phyloP scores from a whole-genome alignment of 2,113 vertebrate genomes.

The Austrofundulus limnaeus region DNA sequence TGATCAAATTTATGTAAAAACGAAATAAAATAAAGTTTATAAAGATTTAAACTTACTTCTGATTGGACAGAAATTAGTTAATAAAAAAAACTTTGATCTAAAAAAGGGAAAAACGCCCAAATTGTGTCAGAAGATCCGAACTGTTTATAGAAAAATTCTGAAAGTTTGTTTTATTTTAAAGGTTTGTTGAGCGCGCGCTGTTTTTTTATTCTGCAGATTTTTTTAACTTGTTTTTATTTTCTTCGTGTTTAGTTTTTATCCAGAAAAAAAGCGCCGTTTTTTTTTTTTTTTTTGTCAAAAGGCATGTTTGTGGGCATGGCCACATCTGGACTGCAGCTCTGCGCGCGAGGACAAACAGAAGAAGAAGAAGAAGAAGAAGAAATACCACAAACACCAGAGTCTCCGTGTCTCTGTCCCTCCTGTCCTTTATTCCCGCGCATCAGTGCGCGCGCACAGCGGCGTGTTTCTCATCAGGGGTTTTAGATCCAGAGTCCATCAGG shows the following conservation, averaged over 20 bases:
- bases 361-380: conserved; percentile 20
- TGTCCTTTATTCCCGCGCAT: not conserved
- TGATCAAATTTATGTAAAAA: no score
- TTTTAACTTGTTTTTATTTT: not conserved
- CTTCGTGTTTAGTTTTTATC: not conserved
- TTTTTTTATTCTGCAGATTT: no score
- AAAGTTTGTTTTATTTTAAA: no score
- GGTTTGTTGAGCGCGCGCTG: no score
- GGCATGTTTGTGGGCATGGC: conserved; percentile 25
- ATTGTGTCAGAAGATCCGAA: no score
- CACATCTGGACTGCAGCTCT: conserved; percentile 41
- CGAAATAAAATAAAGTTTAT: no score
- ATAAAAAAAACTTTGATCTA: no score
- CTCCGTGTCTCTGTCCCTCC: not conserved
- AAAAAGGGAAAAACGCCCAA: no score
- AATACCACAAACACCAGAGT: conserved; percentile 52
- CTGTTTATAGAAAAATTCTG: no score
- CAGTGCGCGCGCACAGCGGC: conserved; percentile 26
- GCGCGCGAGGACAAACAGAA: not conserved
- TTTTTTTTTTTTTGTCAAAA: conserved; percentile 11
- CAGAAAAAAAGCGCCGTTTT: not conserved
- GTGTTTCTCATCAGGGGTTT: conserved; percentile 38
- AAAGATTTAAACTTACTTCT: no score
- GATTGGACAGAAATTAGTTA: no score
- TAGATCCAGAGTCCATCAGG: conserved; percentile 31